Evolutionary conservation across 1,140 invertebrate species (phyloP).

Genomic region (Trichomalopsis sarcophagae): DNA sequence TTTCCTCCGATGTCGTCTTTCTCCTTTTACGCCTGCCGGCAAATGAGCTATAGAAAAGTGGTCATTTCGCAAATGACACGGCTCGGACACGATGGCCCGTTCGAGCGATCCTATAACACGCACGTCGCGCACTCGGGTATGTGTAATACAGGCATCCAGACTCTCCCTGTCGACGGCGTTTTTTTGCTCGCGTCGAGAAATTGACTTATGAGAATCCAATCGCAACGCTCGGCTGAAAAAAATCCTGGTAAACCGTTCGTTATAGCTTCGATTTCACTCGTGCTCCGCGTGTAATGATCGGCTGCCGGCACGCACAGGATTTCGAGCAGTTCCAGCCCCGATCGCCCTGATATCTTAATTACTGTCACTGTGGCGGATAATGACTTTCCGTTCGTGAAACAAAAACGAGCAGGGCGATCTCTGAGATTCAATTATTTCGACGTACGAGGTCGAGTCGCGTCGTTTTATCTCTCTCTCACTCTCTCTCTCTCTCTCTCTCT

Average conservation of each 20-base stretch:
- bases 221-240: neutral
- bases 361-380: too few species aligned
- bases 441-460: too few species aligned
- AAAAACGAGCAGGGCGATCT: too few species aligned
- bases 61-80: slow-evolving; percentile 1
- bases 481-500: neutral
- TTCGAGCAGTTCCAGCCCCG: too few species aligned
- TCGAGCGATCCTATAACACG: neutral
- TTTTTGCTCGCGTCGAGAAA: slow-evolving; percentile 1
- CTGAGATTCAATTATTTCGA: too few species aligned
- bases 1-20: neutral
- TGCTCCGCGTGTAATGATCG: too few species aligned
- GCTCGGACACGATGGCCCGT: neutral
- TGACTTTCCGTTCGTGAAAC: too few species aligned
- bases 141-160: neutral
- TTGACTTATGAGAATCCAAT: slow-evolving; percentile 37
- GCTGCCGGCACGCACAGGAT: too few species aligned
- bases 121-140: neutral
- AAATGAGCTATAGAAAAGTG: slow-evolving; percentile 22
- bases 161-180: neutral
- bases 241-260: neutral
- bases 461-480: neutral
- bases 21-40: neutral
- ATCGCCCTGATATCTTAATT: too few species aligned
- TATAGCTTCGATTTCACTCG: neutral